phyloP scores from a whole-genome alignment of 2,113 vertebrate genomes.

The Oncorhynchus clarkii region DNA sequence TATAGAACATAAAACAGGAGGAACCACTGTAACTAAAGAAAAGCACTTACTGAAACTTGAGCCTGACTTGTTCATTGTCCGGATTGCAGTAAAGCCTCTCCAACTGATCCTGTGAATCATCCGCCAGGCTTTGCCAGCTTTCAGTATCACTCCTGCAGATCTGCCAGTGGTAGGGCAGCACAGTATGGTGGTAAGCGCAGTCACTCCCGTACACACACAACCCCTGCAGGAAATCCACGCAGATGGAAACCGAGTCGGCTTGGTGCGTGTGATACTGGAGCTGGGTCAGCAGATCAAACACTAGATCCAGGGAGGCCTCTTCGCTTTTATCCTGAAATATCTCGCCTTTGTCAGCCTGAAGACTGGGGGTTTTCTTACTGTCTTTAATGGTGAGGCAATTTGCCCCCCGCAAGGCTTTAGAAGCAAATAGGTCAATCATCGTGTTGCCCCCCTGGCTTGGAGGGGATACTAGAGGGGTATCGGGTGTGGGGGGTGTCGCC shows the following conservation, averaged over 20 bases:
- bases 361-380: slow-evolving; percentile 63
- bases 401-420: slow-evolving; percentile 72
- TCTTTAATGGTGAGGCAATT: slow-evolving; percentile 69
- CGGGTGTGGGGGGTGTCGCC: slow-evolving; percentile 52
- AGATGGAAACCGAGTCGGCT: slow-evolving; percentile 87
- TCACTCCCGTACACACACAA: slow-evolving; percentile 89
- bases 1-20: neutral
- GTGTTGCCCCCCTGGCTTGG: slow-evolving; percentile 77
- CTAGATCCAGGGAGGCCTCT: slow-evolving; percentile 93
- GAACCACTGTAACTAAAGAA: neutral
- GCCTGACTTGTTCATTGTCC: slow-evolving; percentile 91
- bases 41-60: slow-evolving; percentile 89
- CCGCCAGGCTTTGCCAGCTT: slow-evolving; percentile 90
- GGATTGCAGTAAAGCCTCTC: slow-evolving; percentile 98
- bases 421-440: slow-evolving; percentile 78
- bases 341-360: slow-evolving; percentile 69
- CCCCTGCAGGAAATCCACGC: slow-evolving; percentile 95
- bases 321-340: slow-evolving; percentile 97
- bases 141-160: slow-evolving; percentile 83
- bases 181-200: slow-evolving; percentile 92
- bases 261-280: slow-evolving; percentile 97
- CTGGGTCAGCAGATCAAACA: slow-evolving; percentile 96
- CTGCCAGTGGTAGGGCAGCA: slow-evolving; percentile 97
- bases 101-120: slow-evolving; percentile 97
- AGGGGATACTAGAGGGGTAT: slow-evolving; percentile 58